These are phyloP conservation scores for Sympetrum striolatum DNA, from an alignment of 2,888 invertebrate genomes.

Conservation along the genomic window DNA sequence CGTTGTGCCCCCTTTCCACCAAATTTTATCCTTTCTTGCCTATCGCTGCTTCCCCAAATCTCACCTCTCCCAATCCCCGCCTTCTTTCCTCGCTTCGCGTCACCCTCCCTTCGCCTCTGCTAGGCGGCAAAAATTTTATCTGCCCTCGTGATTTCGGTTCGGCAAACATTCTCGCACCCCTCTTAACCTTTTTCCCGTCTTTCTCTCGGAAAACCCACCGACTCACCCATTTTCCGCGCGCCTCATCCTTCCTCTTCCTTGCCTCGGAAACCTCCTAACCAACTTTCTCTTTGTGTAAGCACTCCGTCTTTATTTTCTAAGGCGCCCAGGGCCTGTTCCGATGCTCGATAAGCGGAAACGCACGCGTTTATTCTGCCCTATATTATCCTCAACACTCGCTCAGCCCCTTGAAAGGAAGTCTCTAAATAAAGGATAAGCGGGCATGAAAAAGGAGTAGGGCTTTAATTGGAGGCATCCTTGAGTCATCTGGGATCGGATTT, in stretches of 20 bases:
- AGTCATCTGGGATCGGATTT: too few relatives aligned
- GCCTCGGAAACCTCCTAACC: neutral
- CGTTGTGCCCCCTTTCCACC: neutral
- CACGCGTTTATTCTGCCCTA: too few relatives aligned
- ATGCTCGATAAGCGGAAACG: too few relatives aligned
- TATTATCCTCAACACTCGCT: too few relatives aligned
- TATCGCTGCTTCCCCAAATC: neutral
- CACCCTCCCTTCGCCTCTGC: neutral
- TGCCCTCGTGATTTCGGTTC: conserved; percentile 33
- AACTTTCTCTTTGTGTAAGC: neutral
- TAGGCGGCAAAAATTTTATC: conserved; percentile 40
- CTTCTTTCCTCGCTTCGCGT: conserved; percentile 8
- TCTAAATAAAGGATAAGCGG: too few relatives aligned
- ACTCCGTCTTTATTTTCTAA: neutral
- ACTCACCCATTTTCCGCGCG: neutral
- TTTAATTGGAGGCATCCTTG: too few relatives aligned
- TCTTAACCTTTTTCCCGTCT: neutral
- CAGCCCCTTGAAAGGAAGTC: too few relatives aligned
- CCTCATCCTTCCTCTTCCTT: neutral
- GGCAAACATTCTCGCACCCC: neutral
- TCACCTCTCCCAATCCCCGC: neutral
- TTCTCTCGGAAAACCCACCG: neutral
- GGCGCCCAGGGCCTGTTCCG: too few relatives aligned
- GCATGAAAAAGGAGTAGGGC: too few relatives aligned
- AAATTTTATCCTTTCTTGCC: neutral